phyloP scores from a whole-genome alignment of 1,140 invertebrate genomes.

The Drosophila setifemur region DNA sequence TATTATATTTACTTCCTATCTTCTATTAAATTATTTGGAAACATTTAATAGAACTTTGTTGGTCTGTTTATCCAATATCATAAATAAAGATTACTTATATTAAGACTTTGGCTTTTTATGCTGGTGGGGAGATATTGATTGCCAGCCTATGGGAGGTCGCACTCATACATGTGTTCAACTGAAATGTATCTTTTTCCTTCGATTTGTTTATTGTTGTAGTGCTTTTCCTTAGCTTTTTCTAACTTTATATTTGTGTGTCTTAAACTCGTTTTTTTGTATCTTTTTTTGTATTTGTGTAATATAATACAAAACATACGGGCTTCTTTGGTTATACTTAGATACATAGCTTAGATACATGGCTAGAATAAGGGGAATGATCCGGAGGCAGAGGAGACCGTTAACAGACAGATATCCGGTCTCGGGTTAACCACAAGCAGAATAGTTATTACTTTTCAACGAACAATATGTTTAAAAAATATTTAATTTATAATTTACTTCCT shows the following conservation, averaged over 20 bases:
- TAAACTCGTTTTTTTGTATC: constrained; percentile 79
- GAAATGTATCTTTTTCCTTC: constrained; percentile 66
- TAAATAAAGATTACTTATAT: constrained; percentile 61
- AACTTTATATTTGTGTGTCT: constrained; percentile 70
- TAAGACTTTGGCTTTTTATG: constrained; percentile 61
- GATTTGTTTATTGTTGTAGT: constrained; percentile 10
- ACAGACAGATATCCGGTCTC: background rate
- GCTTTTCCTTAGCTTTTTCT: constrained; percentile 44
- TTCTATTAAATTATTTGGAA: background rate
- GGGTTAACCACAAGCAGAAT: constrained; percentile 21
- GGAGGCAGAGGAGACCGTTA: background rate
- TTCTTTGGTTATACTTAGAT: constrained; percentile 78
- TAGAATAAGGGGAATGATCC: background rate
- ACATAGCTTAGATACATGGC: constrained; percentile 63
- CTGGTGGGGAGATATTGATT: background rate
- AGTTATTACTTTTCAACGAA: no score
- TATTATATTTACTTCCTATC: background rate
- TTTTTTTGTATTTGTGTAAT: constrained; percentile 81
- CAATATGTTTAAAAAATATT: no score
- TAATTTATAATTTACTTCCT: no score
- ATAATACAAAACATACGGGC: constrained; percentile 80
- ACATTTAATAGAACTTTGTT: constrained; percentile 15
- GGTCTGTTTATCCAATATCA: constrained; percentile 24
- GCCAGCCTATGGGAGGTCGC: no score
- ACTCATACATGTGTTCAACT: constrained; percentile 46